Conservation (phyloP, 2,888 invertebrate species). For the Hemaris fuciformis region DNA sequence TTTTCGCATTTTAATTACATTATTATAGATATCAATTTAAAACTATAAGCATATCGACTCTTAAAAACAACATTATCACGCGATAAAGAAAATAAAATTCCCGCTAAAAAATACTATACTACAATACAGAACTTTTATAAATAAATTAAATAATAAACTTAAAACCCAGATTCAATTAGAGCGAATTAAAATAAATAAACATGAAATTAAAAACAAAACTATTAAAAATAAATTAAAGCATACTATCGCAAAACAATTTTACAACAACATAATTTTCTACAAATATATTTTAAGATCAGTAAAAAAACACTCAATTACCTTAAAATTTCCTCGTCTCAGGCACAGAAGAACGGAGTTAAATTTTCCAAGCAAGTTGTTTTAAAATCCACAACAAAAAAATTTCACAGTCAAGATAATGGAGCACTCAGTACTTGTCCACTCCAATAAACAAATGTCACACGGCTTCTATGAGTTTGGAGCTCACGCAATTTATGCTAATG, state of each 20-base stretch:
- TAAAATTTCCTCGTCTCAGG: neutral
- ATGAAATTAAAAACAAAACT: neutral
- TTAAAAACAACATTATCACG: no score
- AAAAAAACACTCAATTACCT: conserved; percentile 24
- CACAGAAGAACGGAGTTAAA: conserved; percentile 7
- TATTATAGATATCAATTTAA: no score
- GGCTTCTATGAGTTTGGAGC: conserved; percentile 28
- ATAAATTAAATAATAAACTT: no score
- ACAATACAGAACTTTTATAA: no score
- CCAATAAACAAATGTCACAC: conserved; percentile 48
- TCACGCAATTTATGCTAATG: conserved; percentile 31
- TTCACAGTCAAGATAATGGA: conserved; percentile 53
- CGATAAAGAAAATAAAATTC: no score
- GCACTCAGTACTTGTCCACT: conserved; percentile 59
- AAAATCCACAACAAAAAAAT: conserved; percentile 48
- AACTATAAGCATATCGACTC: no score
- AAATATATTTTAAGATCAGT: neutral
- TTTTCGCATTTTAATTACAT: no score
- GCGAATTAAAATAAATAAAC: no score
- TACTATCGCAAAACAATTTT: neutral
- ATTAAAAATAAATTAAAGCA: neutral
- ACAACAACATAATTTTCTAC: neutral
- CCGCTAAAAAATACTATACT: no score
- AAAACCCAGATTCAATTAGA: no score
- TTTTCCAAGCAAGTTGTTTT: conserved; percentile 38